Conservation (phyloP, 2,888 invertebrate species). For the Automeris io region DNA sequence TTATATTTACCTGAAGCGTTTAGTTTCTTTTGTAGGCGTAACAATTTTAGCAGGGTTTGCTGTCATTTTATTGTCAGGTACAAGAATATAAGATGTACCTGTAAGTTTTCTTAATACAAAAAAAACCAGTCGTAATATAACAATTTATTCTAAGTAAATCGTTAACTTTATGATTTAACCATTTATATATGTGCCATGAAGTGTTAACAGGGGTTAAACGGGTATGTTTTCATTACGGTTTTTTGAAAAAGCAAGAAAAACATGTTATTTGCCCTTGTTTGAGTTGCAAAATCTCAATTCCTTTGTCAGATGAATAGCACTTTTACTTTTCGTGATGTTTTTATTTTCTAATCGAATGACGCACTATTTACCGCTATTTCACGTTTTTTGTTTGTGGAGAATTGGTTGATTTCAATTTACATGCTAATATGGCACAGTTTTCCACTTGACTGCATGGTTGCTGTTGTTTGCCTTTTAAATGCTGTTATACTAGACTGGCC, state of each 20-base stretch:
- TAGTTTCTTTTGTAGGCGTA: constrained; percentile 16
- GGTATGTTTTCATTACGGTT: constrained; percentile 31
- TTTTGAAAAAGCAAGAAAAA: constrained; percentile 37
- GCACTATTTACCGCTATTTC: constrained; percentile 43
- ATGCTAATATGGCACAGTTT: constrained; percentile 44
- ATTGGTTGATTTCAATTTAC: constrained; percentile 24
- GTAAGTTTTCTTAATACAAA: constrained; percentile 33
- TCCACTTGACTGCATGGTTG: constrained; percentile 40
- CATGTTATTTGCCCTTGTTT: constrained; percentile 69
- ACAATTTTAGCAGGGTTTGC: constrained; percentile 36
- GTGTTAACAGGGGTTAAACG: constrained; percentile 31
- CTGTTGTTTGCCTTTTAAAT: constrained; percentile 36
- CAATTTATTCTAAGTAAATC: constrained; percentile 47
- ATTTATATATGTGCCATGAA: constrained; percentile 50
- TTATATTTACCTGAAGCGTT: constrained; percentile 9
- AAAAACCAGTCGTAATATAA: constrained; percentile 56
- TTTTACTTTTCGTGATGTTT: constrained; percentile 59
- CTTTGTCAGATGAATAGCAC: constrained; percentile 61
- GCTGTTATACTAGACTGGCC: constrained; percentile 34
- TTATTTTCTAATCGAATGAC: constrained; percentile 22
- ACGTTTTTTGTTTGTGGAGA: constrained; percentile 33
- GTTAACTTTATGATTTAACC: constrained; percentile 47
- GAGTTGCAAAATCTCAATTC: constrained; percentile 65
- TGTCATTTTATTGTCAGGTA: constrained; percentile 40
- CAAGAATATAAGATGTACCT: constrained; percentile 21